phyloP scores from a whole-genome alignment of 2,113 vertebrate species.

The Perca flavescens region DNA sequence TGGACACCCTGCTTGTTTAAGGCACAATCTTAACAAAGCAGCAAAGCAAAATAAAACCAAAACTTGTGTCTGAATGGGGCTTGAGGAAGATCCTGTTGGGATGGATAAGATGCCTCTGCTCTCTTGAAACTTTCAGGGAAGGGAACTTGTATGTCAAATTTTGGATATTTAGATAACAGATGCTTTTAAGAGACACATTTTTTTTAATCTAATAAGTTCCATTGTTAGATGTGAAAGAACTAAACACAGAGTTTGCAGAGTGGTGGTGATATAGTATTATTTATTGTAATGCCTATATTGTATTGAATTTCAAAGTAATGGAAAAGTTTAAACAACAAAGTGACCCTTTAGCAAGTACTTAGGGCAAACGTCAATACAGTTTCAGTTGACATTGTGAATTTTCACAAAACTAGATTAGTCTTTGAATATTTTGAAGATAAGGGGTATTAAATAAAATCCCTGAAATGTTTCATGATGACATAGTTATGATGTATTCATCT shows the following conservation, averaged over 20 bases:
- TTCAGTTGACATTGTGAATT: background rate
- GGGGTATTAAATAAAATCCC: background rate
- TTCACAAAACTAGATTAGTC: background rate
- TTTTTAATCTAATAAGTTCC: background rate
- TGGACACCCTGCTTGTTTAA: background rate
- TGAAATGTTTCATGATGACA: slow-evolving; percentile 5
- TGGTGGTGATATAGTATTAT: background rate
- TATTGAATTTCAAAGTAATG: background rate
- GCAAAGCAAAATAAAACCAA: background rate
- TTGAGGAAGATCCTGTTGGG: background rate
- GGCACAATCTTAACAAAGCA: background rate
- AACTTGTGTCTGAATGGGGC: background rate
- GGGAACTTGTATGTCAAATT: background rate
- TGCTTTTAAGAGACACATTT: background rate
- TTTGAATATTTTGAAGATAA: background rate
- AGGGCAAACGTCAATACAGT: background rate
- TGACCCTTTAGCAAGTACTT: background rate
- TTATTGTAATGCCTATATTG: background rate
- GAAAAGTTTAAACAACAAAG: background rate
- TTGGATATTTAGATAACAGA: slow-evolving; percentile 13
- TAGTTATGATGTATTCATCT: background rate
- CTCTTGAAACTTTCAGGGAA: slow-evolving; percentile 33
- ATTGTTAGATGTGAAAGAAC: background rate
- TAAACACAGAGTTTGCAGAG: background rate
- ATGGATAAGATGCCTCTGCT: slow-evolving; percentile 31